Evolutionary conservation across 2,797 vertebrate species (phyloP).

Genomic region (Syngnathus rostellatus): DNA sequence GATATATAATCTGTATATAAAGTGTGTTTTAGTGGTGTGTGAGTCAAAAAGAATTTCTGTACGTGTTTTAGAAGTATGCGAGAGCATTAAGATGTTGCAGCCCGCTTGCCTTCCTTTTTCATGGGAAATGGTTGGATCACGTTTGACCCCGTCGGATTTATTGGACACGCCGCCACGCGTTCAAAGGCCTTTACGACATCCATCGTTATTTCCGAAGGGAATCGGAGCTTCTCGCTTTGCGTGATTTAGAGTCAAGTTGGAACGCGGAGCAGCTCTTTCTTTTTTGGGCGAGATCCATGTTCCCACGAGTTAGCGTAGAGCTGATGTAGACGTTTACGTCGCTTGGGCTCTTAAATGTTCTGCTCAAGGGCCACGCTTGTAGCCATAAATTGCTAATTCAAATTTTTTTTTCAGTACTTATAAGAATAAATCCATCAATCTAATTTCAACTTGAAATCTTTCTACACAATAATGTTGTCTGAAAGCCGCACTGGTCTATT

Average conservation of each 20-base stretch:
- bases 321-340: background rate
- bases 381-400: background rate
- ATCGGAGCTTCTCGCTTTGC: background rate
- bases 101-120: background rate
- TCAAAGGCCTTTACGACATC: background rate
- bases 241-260: slow-evolving; percentile 3
- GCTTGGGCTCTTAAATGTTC: background rate
- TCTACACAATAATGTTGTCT: no score
- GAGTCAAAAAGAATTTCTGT: no score
- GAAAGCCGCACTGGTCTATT: no score
- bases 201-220: background rate
- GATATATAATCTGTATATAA: no score
- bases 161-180: slow-evolving; percentile 2
- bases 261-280: background rate
- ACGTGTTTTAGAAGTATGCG: no score
- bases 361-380: background rate
- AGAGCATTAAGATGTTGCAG: background rate
- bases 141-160: slow-evolving; percentile 2
- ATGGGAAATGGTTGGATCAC: background rate
- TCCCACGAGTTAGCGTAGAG: background rate
- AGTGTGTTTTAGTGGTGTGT: no score
- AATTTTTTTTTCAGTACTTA: no score
- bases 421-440: background rate
- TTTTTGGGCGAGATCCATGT: background rate
- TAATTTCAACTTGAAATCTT: no score